Base-by-base conservation (phyloP, 2,113 vertebrate species). In the Verasper variegatus region DNA sequence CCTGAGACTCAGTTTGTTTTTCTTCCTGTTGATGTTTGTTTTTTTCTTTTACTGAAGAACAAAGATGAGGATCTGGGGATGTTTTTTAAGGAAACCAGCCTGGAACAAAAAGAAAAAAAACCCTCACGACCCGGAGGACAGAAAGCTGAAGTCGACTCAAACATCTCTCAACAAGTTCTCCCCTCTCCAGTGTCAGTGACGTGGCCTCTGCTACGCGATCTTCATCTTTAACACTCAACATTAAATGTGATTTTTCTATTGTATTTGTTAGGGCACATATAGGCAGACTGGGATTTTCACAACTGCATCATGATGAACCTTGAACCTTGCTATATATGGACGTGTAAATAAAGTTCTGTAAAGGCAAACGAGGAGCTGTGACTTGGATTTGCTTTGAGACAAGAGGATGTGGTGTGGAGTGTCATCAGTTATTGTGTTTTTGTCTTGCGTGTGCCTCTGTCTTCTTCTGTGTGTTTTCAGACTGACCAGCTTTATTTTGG, bases 331-430 rank as follows among this genome's bases (percentile, higher is more conserved):
- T 93, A 86, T 94, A 92, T 89, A 93, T 94, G 91, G 91, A 91
- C 90, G 76, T 94, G 93, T 94, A 94, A 95, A 94, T 94, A 94
- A 94, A 94, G 91, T 91, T 94, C 89, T 90, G 87, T 90, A 91
- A 93, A 94, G 86, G 74, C 89, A 91, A 89, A 82, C 27, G 2
- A 66, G 37, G 55, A 74, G 82, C 51, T 81, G 57, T 82, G 74
- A 63, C 18, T 81, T 78, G 58, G 26, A 56, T 83, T 69, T 78
- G 51, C 27, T 71, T 64, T 56, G 12, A 70, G n/a, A 57, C 8
- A 15, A 51, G 17, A 56, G 26, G 14, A 10, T 12, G 18, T 3
- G 5, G 2, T 45, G 10, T 55, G 45, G 47, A 63, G 21, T 13
- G 2, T 59, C 24, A 21, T 40, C 20, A 23, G 61, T 42, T 45